phyloP scores from a whole-genome alignment of 2,888 invertebrate species.

The Lithophane semibrunnea region DNA sequence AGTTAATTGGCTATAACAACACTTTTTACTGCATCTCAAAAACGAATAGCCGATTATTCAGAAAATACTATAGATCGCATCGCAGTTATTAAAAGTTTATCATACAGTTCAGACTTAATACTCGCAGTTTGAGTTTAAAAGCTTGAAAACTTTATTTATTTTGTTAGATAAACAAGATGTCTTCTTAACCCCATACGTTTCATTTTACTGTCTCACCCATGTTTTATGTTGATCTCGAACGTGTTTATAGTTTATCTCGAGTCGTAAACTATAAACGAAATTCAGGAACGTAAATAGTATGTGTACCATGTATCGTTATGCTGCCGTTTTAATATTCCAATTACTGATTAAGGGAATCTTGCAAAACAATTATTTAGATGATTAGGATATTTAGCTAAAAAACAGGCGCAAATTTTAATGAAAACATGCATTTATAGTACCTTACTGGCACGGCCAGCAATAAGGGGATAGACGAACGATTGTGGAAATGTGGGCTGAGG shows the following conservation, averaged over 20 bases:
- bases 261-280: slow-evolving; percentile 47
- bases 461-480: too few relatives aligned
- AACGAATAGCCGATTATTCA: not conserved
- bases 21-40: not conserved
- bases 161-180: slow-evolving; percentile 37
- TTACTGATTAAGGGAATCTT: not conserved
- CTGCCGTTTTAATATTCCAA: not conserved
- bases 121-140: not conserved
- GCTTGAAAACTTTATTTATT: slow-evolving; percentile 27
- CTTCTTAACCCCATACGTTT: slow-evolving; percentile 38
- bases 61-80: not conserved
- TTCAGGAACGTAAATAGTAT: slow-evolving; percentile 39
- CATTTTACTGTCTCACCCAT: slow-evolving; percentile 50
- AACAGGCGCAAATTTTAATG: too few relatives aligned
- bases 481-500: too few relatives aligned
- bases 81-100: not conserved
- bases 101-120: not conserved
- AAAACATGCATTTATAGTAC: too few relatives aligned
- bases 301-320: slow-evolving; percentile 14
- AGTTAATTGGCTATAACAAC: not conserved
- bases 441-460: too few relatives aligned
- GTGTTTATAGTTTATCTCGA: slow-evolving; percentile 53
- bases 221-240: slow-evolving; percentile 58
- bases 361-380: not conserved
- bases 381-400: not conserved